Evolutionary conservation across 1,140 invertebrate genomes (phyloP).

Genomic region (Arion vulgaris): DNA sequence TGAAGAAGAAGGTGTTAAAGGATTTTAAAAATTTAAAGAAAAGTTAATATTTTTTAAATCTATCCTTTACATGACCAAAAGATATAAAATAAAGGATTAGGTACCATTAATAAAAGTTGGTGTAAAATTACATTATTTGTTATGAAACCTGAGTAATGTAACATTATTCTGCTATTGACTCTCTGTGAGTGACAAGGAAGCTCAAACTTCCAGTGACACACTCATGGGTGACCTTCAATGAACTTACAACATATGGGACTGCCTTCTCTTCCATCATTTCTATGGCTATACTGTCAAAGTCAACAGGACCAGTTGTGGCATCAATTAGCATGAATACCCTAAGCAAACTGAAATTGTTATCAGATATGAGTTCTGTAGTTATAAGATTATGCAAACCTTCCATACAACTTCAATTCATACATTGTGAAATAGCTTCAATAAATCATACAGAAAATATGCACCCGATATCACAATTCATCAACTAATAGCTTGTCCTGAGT

Average conservation of each 20-base stretch:
- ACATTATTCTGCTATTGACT: not conserved
- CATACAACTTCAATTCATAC: too few relatives aligned
- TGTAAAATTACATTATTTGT: too few relatives aligned
- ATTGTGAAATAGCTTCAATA: too few relatives aligned
- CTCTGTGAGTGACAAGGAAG: not conserved
- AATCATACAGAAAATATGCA: too few relatives aligned
- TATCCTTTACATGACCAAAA: too few relatives aligned
- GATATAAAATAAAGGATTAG: too few relatives aligned
- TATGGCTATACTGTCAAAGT: conserved; percentile 61
- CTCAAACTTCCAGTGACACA: not conserved
- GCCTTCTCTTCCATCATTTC: conserved; percentile 67
- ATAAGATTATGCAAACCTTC: too few relatives aligned
- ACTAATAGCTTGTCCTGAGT: not conserved
- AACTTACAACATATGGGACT: conserved; percentile 47
- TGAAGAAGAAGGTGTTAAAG: too few relatives aligned
- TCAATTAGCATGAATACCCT: conserved; percentile 67
- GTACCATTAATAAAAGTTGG: too few relatives aligned
- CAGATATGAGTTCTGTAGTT: not conserved
- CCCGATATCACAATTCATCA: not conserved
- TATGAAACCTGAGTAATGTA: too few relatives aligned
- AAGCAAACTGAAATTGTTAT: conserved; percentile 54
- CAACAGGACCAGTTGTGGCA: conserved; percentile 56
- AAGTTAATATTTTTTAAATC: too few relatives aligned
- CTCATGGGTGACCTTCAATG: not conserved
- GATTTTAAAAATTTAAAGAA: too few relatives aligned